Evolutionary conservation across 2,888 invertebrate species (phyloP), one percentile per base, ranked within the genome.

Genomic region (Plusia festucae): DNA sequence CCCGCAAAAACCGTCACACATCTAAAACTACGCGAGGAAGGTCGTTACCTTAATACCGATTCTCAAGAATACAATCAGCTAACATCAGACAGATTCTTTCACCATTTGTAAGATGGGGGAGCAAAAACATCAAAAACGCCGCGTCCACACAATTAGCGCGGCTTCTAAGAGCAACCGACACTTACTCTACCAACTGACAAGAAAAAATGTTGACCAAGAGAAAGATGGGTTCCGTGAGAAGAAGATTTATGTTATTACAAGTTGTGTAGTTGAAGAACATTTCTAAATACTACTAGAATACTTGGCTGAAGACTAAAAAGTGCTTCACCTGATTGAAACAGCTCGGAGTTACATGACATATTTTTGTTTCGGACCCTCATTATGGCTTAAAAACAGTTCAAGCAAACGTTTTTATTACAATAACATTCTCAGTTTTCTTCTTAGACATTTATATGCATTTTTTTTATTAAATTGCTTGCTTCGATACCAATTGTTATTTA

Each of bases 71-170:
- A 74, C 72, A 82, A 82, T 82, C 80, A 80, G 64, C 40, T 30
- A 54, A 65, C 65, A 80, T 74, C 65, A 74, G 66, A 65, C 51
- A 73, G 76, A 84, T 82, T 79, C 81, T 74, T 82, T 62, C 63
- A 70, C 73, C 69, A 77, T 81, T 78, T 70, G 68, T 70, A 67
- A 61, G 56, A 53, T 65, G 61, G 60, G 54, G 64, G 34, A 55
- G 78, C 74, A 87, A 89, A 86, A 84, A 83, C 83, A 87, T 90
- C 88, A 90, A 87, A 90, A 86, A 85, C 82, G 81, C 90, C 90
- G 90, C 87, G 77, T 70, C 65, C 56, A 68, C 80, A 87, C 89
- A 90, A 90, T 90, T 91, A 91, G 89, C 85, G 82, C 80, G 70
- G 77, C 82, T 89, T 89, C 89, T 82, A 72, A 87, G 90, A 89